Conservation (phyloP, 1,140 invertebrate genomes). For the Nasonia longicornis region DNA sequence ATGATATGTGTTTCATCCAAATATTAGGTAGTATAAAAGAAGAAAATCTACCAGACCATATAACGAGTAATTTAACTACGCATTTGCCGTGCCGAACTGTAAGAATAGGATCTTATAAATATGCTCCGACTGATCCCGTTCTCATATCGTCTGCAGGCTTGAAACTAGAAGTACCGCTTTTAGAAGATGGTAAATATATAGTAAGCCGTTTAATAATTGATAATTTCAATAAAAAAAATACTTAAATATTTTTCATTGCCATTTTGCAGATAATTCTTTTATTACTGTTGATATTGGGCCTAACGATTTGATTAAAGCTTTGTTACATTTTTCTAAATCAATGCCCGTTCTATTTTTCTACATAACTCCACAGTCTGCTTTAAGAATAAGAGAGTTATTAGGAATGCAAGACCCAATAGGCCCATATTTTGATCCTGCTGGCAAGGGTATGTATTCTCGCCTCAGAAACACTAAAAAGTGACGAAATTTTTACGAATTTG, state of each 20-base stretch:
- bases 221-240: constrained; percentile 26
- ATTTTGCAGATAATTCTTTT: constrained; percentile 61
- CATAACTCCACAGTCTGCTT: constrained; percentile 75
- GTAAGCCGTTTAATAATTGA: neutral
- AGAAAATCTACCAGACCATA: constrained; percentile 53
- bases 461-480: too few relatives aligned
- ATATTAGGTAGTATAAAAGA: constrained; percentile 47
- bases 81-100: constrained; percentile 78
- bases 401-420: constrained; percentile 69
- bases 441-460: constrained; percentile 69
- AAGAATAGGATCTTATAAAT: constrained; percentile 83
- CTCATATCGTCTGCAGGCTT: constrained; percentile 76
- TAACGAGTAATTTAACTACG: constrained; percentile 57
- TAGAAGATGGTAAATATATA: constrained; percentile 70
- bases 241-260: neutral
- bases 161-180: constrained; percentile 75
- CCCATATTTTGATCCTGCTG: constrained; percentile 74
- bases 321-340: constrained; percentile 79
- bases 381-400: constrained; percentile 76
- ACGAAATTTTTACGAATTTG: neutral
- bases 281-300: constrained; percentile 75
- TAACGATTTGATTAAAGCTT: constrained; percentile 77
- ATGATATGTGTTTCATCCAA: neutral
- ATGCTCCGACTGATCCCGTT: constrained; percentile 76
- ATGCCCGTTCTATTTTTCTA: constrained; percentile 85